Evolutionary conservation across 2,888 invertebrate genomes (phyloP).

Genomic region (Hermodice carunculata): DNA sequence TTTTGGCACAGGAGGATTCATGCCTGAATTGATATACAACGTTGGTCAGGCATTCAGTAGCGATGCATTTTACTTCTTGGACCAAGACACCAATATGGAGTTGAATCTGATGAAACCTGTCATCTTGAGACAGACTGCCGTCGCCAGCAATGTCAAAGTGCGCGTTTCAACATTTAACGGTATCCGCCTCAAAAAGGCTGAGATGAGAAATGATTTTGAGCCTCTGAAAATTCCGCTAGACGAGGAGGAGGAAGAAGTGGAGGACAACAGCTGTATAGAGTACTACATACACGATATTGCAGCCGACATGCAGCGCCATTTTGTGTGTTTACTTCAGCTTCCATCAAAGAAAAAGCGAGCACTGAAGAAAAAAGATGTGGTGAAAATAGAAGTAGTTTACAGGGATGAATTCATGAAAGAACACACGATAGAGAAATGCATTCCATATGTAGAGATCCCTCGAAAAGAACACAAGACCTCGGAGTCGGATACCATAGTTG

Average conservation of each 20-base stretch:
- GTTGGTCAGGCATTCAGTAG: constrained; percentile 59
- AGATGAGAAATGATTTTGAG: constrained; percentile 22
- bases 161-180: constrained; percentile 34
- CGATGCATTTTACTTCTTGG: constrained; percentile 60
- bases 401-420: constrained; percentile 17
- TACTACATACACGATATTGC: constrained; percentile 37
- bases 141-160: constrained; percentile 53
- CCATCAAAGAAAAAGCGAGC: constrained; percentile 39
- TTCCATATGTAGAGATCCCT: constrained; percentile 36
- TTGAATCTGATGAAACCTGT: constrained; percentile 58
- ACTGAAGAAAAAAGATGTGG: constrained; percentile 39
- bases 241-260: not conserved
- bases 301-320: constrained; percentile 26
- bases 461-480: constrained; percentile 26
- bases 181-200: constrained; percentile 18
- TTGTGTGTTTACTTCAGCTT: constrained; percentile 27
- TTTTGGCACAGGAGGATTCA: constrained; percentile 55
- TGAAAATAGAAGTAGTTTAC: constrained; percentile 29
- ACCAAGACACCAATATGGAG: constrained; percentile 49
- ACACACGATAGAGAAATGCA: constrained; percentile 15
- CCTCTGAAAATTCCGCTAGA: not conserved
- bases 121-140: constrained; percentile 52
- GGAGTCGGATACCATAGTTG: constrained; percentile 24
- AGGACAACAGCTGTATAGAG: not conserved
- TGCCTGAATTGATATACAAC: constrained; percentile 55